Base-by-base conservation (phyloP, 1,140 invertebrate genomes). In the Drosophila oshimai region DNA sequence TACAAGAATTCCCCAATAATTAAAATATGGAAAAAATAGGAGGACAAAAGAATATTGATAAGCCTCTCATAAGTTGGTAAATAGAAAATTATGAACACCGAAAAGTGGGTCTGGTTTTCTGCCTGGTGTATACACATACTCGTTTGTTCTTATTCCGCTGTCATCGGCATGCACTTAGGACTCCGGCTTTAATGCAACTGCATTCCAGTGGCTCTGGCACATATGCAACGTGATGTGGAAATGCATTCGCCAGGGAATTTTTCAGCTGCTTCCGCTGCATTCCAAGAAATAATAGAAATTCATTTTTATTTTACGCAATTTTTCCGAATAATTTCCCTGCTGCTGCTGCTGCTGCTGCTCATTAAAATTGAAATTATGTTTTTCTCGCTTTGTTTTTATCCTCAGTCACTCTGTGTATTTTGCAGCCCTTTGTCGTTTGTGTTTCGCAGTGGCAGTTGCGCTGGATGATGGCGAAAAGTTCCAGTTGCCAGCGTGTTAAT, bases 321-420 rank as follows among this genome's bases (percentile, higher is more conserved):
- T 55, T 44, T 51, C 61, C 51, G 37, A 60, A 77, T 36, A 65
- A 41, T 65, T 67, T 47, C 41, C 29, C 41, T 15, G 33, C 64
- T 49, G 31, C 39, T 50, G n/a, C n/a, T 51, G 22, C 41, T 55
- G 12, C 47, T 55, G 15, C 33, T 70, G 68, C 78, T 84, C 80
- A 86, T 84, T 84, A 84, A 84, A 84, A 84, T 80, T 75, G 57
- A 75, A 86, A 86, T 87, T 62, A 79, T 87, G 61, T 65, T 57
- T 80, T 80, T n/a, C n/a, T n/a, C n/a, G n/a, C n/a, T n/a, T 84
- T 71, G 60, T 70, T 31, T 69, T 44, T 31, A 44, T 47, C 12
- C 49, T n/a, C 20, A 20, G 7, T 15, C 15, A 7, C 13, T 12
- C 50, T 42, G 28, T 33, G 47, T 61, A 42, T 45, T 39, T 33